These are phyloP conservation scores for Chlorodrepanis virens DNA, from an alignment of 2,113 vertebrate genomes.

Conservation along the genomic window DNA sequence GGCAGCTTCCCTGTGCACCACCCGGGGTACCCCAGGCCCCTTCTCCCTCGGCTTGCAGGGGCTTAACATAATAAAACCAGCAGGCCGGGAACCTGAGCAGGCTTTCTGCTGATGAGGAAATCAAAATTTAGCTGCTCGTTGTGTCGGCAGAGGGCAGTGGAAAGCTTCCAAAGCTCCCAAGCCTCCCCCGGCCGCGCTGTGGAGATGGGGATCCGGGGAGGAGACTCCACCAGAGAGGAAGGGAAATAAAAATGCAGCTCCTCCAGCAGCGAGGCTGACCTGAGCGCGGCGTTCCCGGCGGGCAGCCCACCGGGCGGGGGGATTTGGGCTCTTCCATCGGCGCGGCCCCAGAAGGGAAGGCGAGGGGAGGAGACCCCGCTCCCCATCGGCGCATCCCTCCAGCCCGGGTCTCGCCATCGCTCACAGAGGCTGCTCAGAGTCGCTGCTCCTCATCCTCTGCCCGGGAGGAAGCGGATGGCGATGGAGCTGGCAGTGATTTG, in stretches of 20 bases:
- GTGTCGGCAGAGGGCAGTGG: constrained; percentile 56
- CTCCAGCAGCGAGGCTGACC: neutral
- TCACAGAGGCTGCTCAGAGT: neutral
- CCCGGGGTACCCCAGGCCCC: fast-evolving
- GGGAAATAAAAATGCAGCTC: constrained; percentile 19
- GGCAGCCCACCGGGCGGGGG: neutral
- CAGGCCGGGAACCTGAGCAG: neutral
- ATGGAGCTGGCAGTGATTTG: neutral
- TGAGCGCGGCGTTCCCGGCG: neutral
- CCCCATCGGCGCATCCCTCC: neutral
- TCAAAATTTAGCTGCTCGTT: neutral
- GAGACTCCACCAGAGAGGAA: constrained; percentile 48
- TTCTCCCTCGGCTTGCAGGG: neutral
- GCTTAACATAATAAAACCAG: neutral
- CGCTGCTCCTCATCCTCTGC: neutral
- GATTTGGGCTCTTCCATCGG: fast-evolving
- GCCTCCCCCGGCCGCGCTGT: neutral
- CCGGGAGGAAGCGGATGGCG: neutral
- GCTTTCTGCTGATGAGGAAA: neutral
- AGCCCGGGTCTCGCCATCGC: neutral
- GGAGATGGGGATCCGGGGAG: constrained; percentile 50
- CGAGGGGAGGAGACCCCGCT: neutral
- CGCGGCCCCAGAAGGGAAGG: fast-evolving
- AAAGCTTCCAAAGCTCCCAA: neutral
- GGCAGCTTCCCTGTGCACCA: neutral